A percentile compares a stretch with the other conserved stretches of the same genome.
Evolutionary conservation across 92 coral and sea anemone species (phyloP).

Genomic region (Zoanthus gigantus): DNA sequence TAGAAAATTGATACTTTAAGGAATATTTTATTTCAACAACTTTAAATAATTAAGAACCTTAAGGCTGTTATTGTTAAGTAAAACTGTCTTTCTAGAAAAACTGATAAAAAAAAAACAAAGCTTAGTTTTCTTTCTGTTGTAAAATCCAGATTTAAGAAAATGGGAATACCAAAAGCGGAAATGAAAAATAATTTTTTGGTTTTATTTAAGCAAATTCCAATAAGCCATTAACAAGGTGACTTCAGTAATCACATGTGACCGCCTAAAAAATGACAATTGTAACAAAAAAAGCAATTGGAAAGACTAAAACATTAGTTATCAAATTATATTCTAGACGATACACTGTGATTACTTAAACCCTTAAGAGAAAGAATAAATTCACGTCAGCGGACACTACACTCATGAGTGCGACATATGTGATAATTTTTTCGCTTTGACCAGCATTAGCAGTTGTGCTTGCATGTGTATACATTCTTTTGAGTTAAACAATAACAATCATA

Average conservation of each 20-base stretch:
- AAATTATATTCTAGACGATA: not conserved
- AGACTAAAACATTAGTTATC: not conserved
- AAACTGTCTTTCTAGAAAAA: too few relatives aligned
- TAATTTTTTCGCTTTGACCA: not conserved
- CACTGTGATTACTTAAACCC: too few relatives aligned
- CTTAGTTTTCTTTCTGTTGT: not conserved
- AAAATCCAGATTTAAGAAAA: not conserved
- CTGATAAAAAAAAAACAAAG: not conserved
- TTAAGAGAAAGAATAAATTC: not conserved
- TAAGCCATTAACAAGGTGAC: not conserved
- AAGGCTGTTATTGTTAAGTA: too few relatives aligned
- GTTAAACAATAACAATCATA: not conserved
- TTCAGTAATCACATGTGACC: not conserved
- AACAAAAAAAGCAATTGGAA: not conserved
- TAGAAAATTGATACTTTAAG: too few relatives aligned
- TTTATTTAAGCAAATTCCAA: not conserved
- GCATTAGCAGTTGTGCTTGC: not conserved
- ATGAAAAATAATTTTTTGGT: not conserved
- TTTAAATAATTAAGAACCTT: too few relatives aligned
- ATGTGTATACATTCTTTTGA: not conserved
- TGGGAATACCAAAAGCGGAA: too few relatives aligned
- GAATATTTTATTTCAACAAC: too few relatives aligned
- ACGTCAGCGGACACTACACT: not conserved
- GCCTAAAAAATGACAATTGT: not conserved
- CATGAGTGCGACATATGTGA: not conserved